Percentiles rank a stretch among this genome's conserved stretches.
phyloP scores from a whole-genome alignment of 2,797 vertebrate species.

The Staurois parvus region DNA sequence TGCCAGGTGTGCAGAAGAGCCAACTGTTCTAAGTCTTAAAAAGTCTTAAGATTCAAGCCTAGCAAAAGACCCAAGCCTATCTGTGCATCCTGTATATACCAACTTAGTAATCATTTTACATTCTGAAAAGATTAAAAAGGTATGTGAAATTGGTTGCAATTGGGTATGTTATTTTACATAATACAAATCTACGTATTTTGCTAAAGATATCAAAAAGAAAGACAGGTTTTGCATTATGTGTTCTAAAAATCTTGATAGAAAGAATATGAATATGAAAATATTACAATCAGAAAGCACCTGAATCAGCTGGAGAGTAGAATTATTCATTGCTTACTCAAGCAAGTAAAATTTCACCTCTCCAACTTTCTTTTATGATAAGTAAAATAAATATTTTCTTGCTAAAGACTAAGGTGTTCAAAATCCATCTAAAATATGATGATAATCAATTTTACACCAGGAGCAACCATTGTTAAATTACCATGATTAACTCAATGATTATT shows the following conservation, averaged over 20 bases:
- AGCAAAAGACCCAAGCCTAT: too few species aligned
- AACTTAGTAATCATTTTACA: too few species aligned
- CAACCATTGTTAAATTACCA: constrained; percentile 36
- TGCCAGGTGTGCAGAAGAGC: too few species aligned
- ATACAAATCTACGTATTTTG: background rate
- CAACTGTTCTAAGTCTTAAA: too few species aligned
- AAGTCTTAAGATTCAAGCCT: too few species aligned
- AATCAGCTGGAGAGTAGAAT: background rate
- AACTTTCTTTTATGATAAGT: constrained; percentile 6
- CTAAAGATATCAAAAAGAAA: background rate
- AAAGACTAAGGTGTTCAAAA: constrained; percentile 4
- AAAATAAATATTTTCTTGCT: background rate
- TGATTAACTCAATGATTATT: constrained; percentile 34
- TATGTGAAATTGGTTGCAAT: too few species aligned
- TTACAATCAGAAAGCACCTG: background rate
- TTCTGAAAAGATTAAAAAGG: too few species aligned
- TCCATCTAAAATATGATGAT: background rate
- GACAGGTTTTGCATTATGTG: background rate
- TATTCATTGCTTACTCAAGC: background rate
- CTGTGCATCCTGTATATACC: too few species aligned
- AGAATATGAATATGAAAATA: background rate
- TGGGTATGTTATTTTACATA: background rate
- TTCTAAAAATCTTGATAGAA: background rate
- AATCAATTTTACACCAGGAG: constrained; percentile 27
- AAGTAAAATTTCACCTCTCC: background rate